Evolutionary conservation across 2,888 invertebrate genomes (phyloP), one percentile per base, ranked within the genome.

Genomic region (Drosophila mimica): DNA sequence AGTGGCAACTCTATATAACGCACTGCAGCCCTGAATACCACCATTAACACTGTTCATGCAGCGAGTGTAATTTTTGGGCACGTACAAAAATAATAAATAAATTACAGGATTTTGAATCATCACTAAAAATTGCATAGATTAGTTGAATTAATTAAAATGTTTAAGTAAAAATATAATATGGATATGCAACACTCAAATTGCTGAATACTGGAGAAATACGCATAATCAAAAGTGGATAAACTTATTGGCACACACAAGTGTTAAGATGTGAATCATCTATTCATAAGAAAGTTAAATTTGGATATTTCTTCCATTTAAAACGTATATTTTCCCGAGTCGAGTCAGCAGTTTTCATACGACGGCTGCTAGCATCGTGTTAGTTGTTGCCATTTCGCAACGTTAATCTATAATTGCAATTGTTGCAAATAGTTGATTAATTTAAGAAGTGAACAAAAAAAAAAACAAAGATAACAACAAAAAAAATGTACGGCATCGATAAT

Each of bases 401-500:
- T 30, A 49, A 79, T 74, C 70, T 43, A 73, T 58, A 57, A 20
- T 25, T 48, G 6, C 38, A 54, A 65, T 34, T 46, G 53, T 48
- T 20, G 46, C 43, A 52, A 30, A 38, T 40, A 51, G 52, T 57
- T 65, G 43, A 20, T 64, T 54, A 67, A 58, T 52, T 53, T 64
- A 48, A 62, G 34, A 70, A 82, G 66, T 71, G 57, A 62, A 40
- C 72, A 56, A 78, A 15, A 25, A 9, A 9, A 3, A 3, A 13
- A 46, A 20, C 0, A 46, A 25, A 43, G 11, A 4, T 15, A 8
- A 8, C 4, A 1, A 20, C 7, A 25, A 15, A 20, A n/a, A 46
- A 59, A 66, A 87, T 87, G 87, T 87, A 87, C 78, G 83, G 82
- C 67, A 76, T 87, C 65, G 87, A 87, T 83, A 87, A 91, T 77